These are phyloP conservation scores for Urophycis tenuis DNA, from an alignment of 2,797 vertebrate species.

Conservation along the genomic window DNA sequence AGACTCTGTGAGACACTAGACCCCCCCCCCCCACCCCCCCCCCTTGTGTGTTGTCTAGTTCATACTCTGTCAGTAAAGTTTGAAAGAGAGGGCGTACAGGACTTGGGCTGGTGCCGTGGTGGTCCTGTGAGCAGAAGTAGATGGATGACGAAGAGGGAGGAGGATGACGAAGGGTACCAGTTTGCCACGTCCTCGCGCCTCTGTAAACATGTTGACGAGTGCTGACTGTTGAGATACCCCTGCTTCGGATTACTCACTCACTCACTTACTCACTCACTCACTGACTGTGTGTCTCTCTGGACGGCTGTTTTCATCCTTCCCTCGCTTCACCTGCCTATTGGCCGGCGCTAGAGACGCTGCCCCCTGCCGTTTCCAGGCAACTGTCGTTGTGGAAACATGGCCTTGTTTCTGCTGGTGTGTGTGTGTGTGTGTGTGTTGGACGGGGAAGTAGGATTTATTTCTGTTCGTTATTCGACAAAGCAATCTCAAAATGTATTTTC, in stretches of 20 bases:
- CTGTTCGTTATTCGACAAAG: neutral
- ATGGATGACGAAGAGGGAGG: conserved; percentile 17
- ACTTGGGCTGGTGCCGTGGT: no score
- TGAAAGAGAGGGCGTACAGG: no score
- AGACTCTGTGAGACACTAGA: no score
- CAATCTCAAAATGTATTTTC: neutral
- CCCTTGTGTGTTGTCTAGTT: neutral
- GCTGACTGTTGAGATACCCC: conserved; percentile 28
- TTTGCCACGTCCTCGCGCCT: conserved; percentile 19
- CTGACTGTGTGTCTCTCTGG: neutral
- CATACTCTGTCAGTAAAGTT: no score
- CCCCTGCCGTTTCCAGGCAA: conserved; percentile 37
- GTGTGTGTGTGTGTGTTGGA: conserved; percentile 33
- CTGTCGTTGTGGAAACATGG: conserved; percentile 13
- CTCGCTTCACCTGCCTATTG: neutral
- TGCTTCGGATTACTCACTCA: conserved; percentile 22
- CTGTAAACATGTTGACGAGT: conserved; percentile 49
- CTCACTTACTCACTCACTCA: neutral
- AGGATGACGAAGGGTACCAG: conserved; percentile 27
- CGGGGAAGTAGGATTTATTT: neutral
- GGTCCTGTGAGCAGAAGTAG: no score
- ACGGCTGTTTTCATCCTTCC: neutral
- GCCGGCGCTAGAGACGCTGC: neutral
- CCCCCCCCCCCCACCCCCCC: no score
- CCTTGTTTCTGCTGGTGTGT: conserved; percentile 5